Evolutionary conservation across 1,140 invertebrate species (phyloP), one percentile per base, ranked within the genome.

Genomic region (Philaenus spumarius): DNA sequence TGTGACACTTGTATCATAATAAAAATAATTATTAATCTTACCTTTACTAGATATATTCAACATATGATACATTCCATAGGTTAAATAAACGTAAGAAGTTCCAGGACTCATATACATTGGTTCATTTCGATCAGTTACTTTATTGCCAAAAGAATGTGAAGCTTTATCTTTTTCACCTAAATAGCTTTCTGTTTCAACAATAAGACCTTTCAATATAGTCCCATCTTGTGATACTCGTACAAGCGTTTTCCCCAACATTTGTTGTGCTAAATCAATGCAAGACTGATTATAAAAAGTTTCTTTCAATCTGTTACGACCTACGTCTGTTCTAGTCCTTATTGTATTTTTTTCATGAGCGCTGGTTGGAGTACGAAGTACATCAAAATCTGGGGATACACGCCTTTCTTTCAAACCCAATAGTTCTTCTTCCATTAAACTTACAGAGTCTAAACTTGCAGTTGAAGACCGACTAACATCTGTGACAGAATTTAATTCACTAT

Each of bases 51-150:
- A 90, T 55, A 92, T 84, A 71, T 92, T 92, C 64, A 91, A 82
- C 66, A 87, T 90, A 67, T 83, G 78, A 67, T 92, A 90, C 81
- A 89, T 88, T 63, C 89, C 88, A 73, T 92, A 91, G 12, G 86
- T 90, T 52, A 83, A 75, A 65, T 90, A 91, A 3, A 91, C 85
- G 73, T 86, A 91, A 34, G 80, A 77, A 30, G 89, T 91, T n/a
- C 89, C 89, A 22, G 87, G 80, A 42, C 64, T 71, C 85, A 90
- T 89, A 67, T 83, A 93, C 86, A 91, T 89, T 2, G 89, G 84
- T 67, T 80, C 75, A 70, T 84, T 90, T 65, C 80, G 72, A 11
- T 77, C 71, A 14, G 89, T 90, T 62, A 78, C 66, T 72, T 79
- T 83, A 14, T 82, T 80, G 55, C 80, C 73, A 67, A 77, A 87